Conservation (phyloP, 2,888 invertebrate species). For the Eristalis arbustorum region DNA sequence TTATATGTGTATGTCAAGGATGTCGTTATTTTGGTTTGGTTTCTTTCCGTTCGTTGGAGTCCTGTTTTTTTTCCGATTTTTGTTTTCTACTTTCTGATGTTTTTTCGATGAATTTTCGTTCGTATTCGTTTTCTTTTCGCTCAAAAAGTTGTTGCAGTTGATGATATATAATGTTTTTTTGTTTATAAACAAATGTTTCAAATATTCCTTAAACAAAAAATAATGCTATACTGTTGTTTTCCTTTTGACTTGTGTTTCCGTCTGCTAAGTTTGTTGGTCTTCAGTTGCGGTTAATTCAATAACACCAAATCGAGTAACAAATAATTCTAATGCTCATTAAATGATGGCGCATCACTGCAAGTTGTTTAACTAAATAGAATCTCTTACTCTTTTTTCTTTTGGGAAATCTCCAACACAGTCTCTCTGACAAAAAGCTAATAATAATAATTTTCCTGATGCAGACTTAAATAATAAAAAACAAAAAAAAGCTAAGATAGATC, state of each 20-base stretch:
- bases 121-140: conserved; percentile 34
- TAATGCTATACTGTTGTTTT: conserved; percentile 43
- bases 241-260: conserved; percentile 24
- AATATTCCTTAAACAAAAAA: conserved; percentile 12
- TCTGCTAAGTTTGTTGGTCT: conserved; percentile 58
- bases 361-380: too few relatives aligned
- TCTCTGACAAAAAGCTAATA: background rate
- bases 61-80: conserved; percentile 44
- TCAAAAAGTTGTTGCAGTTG: conserved; percentile 58
- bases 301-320: conserved; percentile 23
- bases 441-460: background rate
- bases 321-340: conserved; percentile 64
- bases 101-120: background rate
- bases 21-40: conserved; percentile 40
- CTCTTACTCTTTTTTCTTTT: background rate
- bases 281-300: conserved; percentile 60
- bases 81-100: background rate
- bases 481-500: conserved; percentile 8
- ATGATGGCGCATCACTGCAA: conserved; percentile 48
- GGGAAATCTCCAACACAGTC: background rate
- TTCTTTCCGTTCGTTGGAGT: conserved; percentile 39
- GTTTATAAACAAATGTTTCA: background rate
- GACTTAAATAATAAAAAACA: conserved; percentile 1
- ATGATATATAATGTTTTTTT: conserved; percentile 49
- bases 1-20: conserved; percentile 68